Evolutionary conservation across 2,888 invertebrate genomes (phyloP).

Genomic region (Pandemis corylana): DNA sequence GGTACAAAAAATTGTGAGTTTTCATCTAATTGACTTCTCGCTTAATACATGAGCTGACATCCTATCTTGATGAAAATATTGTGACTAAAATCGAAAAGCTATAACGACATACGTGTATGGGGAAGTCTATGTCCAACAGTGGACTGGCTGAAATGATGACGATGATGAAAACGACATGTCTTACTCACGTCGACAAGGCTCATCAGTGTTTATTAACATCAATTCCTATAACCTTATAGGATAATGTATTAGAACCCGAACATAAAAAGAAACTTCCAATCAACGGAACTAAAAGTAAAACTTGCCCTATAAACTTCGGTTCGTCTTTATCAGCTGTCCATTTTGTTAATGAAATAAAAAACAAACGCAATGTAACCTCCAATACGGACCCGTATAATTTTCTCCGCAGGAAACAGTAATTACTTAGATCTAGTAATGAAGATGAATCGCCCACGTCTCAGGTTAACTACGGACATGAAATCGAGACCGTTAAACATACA

Average conservation of each 20-base stretch:
- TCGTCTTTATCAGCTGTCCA: neutral
- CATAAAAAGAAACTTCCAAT: neutral
- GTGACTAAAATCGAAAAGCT: too few species aligned
- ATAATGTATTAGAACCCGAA: neutral
- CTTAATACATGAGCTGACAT: too few species aligned
- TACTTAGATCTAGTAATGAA: slow-evolving; percentile 37
- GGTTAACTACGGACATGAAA: slow-evolving; percentile 28
- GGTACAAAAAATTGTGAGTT: too few species aligned
- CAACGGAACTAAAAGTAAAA: neutral
- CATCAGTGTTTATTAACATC: neutral
- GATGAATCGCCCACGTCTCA: slow-evolving; percentile 26
- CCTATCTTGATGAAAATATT: too few species aligned
- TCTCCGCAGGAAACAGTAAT: slow-evolving; percentile 29
- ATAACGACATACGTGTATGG: too few species aligned
- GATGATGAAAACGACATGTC: too few species aligned
- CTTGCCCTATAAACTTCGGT: neutral
- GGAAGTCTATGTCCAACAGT: too few species aligned
- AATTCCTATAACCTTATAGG: neutral
- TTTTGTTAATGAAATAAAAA: slow-evolving; percentile 11
- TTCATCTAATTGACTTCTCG: too few species aligned
- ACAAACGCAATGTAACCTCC: slow-evolving; percentile 4
- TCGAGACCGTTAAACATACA: slow-evolving; percentile 21
- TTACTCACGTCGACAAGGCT: neutral
- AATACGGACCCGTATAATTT: slow-evolving; percentile 30
- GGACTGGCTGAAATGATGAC: too few species aligned